These are phyloP conservation scores for Andrena camellia DNA, from an alignment of 2,888 invertebrate genomes.

Conservation along the genomic window DNA sequence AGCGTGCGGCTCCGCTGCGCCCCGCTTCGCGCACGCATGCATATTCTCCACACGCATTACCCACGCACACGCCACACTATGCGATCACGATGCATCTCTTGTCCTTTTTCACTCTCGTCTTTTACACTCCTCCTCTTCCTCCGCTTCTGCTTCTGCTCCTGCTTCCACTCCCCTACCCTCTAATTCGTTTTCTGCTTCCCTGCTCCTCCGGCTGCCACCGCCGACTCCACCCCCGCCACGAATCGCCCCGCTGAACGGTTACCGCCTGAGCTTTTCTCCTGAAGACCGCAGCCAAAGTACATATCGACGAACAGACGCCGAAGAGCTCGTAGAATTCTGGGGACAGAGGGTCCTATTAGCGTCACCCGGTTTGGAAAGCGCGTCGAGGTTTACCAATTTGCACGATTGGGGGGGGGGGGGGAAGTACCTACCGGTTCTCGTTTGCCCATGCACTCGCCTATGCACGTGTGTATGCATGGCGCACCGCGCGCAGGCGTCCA, in stretches of 20 bases:
- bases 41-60: conserved; percentile 43
- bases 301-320: background rate
- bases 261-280: background rate
- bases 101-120: background rate
- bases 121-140: conserved; percentile 19
- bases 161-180: conserved; percentile 1
- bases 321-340: background rate
- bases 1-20: conserved; percentile 61
- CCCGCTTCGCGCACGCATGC: conserved; percentile 59
- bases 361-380: background rate
- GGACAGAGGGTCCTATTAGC: background rate
- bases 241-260: too few relatives aligned
- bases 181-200: conserved; percentile 6
- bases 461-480: conserved; percentile 72
- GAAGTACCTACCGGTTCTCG: background rate
- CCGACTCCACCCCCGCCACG: background rate
- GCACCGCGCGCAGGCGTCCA: conserved; percentile 72
- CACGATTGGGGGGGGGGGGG: too few relatives aligned
- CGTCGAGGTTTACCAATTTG: conserved; percentile 9
- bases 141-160: conserved; percentile 11
- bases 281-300: background rate
- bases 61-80: conserved; percentile 23
- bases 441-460: conserved; percentile 62
- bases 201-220: background rate
- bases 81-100: conserved; percentile 42